Percentiles rank a stretch among this genome's conserved stretches.
Conservation (phyloP, 2,888 invertebrate species). For the Melipona bicolor region DNA sequence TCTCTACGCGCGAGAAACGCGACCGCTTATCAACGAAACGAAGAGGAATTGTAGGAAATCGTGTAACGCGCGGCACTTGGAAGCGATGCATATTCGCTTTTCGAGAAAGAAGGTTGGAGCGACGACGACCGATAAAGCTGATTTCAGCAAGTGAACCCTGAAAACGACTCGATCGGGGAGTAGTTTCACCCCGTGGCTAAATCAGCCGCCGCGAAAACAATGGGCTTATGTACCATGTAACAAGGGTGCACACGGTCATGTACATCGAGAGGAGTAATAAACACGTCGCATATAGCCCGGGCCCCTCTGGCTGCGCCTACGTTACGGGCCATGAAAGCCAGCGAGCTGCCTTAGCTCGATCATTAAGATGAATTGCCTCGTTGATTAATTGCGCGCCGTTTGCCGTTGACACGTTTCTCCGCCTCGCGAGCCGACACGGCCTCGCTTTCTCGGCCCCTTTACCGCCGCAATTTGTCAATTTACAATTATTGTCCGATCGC, state of each 20-base stretch:
- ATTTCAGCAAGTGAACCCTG: neutral
- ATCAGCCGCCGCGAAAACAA: constrained; percentile 30
- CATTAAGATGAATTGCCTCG: constrained; percentile 77
- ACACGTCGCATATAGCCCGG: constrained; percentile 40
- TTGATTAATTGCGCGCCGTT: constrained; percentile 76
- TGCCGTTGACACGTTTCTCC: constrained; percentile 67
- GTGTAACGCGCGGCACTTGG: too few species aligned
- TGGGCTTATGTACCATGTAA: constrained; percentile 36
- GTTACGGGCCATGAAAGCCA: constrained; percentile 59
- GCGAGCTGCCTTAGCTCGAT: constrained; percentile 70
- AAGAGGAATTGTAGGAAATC: too few species aligned
- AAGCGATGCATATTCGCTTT: neutral
- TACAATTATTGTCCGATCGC: constrained; percentile 43
- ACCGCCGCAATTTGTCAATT: constrained; percentile 57
- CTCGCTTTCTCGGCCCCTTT: constrained; percentile 45
- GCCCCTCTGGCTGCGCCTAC: constrained; percentile 41
- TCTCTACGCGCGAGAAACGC: too few species aligned
- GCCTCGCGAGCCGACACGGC: constrained; percentile 37
- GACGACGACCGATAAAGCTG: neutral
- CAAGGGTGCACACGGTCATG: constrained; percentile 26
- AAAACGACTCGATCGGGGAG: constrained; percentile 12
- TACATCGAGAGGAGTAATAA: constrained; percentile 49
- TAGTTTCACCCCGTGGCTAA: constrained; percentile 5
- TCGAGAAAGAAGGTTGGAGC: neutral
- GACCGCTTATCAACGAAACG: too few species aligned